Conservation (phyloP, 1,140 invertebrate genomes). For the Riptortus pedestris region DNA sequence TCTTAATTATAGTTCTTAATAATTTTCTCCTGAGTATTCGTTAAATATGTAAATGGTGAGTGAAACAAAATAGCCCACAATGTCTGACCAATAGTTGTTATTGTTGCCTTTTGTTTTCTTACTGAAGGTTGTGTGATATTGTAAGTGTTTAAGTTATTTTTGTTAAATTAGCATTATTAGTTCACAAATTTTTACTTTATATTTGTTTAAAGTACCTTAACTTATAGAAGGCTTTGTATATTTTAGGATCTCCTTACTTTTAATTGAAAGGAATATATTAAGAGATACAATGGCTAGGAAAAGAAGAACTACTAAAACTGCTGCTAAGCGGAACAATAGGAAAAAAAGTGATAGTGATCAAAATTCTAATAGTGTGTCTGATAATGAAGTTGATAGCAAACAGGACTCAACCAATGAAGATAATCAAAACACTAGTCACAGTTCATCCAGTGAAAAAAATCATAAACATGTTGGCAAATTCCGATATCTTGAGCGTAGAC, state of each 20-base stretch:
- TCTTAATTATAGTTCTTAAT: not conserved
- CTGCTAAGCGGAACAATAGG: slow-evolving; percentile 8
- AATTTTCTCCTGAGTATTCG: not conserved
- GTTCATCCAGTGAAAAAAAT: not conserved
- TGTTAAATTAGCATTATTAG: not conserved
- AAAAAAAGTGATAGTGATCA: slow-evolving; percentile 12
- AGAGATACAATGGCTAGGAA: slow-evolving; percentile 2
- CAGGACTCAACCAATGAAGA: not conserved
- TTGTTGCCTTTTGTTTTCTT: not conserved
- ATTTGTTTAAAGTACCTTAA: not conserved
- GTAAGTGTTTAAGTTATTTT: not conserved
- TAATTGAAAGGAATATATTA: not conserved
- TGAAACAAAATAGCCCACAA: not conserved
- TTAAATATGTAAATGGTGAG: not conserved
- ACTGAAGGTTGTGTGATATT: not conserved
- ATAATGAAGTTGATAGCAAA: slow-evolving; percentile 1
- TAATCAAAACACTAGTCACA: not conserved
- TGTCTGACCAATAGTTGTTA: not conserved
- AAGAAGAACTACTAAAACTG: not conserved
- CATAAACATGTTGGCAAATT: slow-evolving; percentile 10
- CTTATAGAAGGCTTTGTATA: not conserved
- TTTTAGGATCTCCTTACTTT: not conserved
- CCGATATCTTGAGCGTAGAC: not conserved
- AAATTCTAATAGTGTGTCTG: slow-evolving; percentile 12
- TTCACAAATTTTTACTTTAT: not conserved